Evolutionary conservation across 2,888 invertebrate genomes (phyloP).

Genomic region (Dexiosoma caninum): DNA sequence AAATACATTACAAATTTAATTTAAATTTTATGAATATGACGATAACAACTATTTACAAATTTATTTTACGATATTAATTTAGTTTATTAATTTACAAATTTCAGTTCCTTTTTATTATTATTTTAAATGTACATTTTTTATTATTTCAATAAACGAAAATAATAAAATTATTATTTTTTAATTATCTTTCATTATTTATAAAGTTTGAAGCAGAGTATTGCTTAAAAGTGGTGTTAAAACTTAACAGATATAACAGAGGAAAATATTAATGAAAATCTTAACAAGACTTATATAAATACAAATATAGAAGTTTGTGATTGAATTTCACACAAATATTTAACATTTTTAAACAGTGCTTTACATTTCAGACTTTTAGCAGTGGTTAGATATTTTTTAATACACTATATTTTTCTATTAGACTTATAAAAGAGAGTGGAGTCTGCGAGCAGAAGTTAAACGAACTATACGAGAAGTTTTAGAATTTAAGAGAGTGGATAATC

Average conservation of each 20-base stretch:
- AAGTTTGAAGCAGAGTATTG: neutral
- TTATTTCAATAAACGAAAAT: conserved; percentile 26
- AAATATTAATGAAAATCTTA: neutral
- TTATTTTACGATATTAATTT: conserved; percentile 12
- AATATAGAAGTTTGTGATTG: no score
- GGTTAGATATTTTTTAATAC: neutral
- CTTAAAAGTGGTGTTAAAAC: neutral
- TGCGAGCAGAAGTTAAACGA: neutral
- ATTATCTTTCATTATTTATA: conserved; percentile 13
- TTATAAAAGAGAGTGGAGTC: neutral
- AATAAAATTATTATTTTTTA: conserved; percentile 28
- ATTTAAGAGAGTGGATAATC: neutral
- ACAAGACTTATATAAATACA: no score
- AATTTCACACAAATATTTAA: neutral
- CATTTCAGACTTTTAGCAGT: neutral
- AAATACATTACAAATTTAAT: no score
- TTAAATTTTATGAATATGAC: no score
- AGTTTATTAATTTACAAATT: conserved; percentile 13
- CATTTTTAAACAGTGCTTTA: neutral
- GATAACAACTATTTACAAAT: neutral
- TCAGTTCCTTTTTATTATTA: conserved; percentile 57
- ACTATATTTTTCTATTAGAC: neutral
- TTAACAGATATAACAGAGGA: neutral
- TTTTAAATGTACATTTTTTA: conserved; percentile 22
- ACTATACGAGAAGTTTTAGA: neutral